A percentile compares a stretch with the other conserved stretches of the same genome.
Conservation (phyloP, 2,113 vertebrate genomes). For the Elaphurus davidianus region DNA sequence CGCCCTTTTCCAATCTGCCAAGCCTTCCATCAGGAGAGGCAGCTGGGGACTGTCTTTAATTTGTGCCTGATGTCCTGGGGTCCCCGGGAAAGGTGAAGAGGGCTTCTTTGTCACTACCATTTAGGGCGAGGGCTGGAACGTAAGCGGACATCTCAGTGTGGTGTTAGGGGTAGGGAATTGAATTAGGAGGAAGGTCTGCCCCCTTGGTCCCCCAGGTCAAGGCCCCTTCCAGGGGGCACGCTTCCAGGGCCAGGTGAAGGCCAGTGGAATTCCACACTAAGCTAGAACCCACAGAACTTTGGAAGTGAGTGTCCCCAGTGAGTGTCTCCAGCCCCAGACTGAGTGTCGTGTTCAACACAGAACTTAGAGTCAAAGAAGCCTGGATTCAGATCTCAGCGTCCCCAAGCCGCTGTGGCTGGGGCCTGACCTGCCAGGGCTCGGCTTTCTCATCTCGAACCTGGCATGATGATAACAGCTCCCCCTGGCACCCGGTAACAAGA, state of each 20-base stretch:
- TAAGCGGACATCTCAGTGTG: neutral
- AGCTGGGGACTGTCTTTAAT: too few relatives aligned
- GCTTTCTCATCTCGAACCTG: neutral
- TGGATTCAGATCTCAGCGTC: accelerated
- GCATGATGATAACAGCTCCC: neutral
- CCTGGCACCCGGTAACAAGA: accelerated
- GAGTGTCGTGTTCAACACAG: accelerated
- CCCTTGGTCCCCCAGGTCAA: neutral
- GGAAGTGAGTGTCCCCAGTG: accelerated
- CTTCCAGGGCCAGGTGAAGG: neutral
- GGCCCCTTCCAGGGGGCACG: neutral
- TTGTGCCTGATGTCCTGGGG: neutral
- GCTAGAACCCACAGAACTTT: neutral
- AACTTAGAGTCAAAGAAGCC: neutral
- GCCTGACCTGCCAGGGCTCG: accelerated
- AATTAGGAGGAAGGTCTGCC: accelerated
- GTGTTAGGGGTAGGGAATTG: too few relatives aligned
- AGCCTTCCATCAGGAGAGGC: neutral
- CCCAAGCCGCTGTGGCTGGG: accelerated
- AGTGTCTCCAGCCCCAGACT: neutral
- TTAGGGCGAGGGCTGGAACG: neutral
- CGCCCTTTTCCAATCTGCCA: neutral
- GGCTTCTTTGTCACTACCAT: neutral
- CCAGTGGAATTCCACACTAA: neutral
- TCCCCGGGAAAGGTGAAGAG: neutral